Base-by-base conservation (phyloP, 2,113 vertebrate genomes). In the Misgurnus anguillicaudatus region DNA sequence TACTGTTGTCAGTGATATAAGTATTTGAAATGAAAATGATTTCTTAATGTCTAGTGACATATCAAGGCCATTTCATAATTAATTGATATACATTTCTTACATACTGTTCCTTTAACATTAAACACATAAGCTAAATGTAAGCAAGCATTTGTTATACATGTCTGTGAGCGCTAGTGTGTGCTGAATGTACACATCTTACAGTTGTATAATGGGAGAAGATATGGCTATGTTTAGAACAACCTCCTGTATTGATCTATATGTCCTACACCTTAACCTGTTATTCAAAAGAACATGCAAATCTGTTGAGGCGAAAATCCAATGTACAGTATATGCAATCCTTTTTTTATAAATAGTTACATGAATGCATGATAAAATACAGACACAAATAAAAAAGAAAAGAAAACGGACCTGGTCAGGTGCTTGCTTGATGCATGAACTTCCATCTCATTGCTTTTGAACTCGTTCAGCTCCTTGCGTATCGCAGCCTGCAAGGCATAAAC, bases 391-490 rank as follows among this genome's bases (percentile, higher is more conserved):
- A 14, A 38, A 14, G 47, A 6, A 13, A 4, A 75, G 16, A 45
- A 19, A 36, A 85, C 93, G 84, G 84, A 99, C 97, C 98, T 97
- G 73, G 97, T 99, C 93, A 99, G 91, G 84, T 99, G 98, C 87
- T 97, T 98, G 95, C 98, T 99, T 0, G 96, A 98, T 5, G 96
- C 94, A 21, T 99, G 97, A 36, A 99, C 98, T 87, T 99, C 97
- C 98, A 99, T 99, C 89, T 99, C 98, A 0, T 95, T 98, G 70
- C 97, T 99, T 83, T 99, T 99, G 91, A 98, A 99, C 83, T 99
- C 98, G 11, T 99, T 99, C 80, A 99, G 92, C 88, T 99, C 98
- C 83, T 99, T 99, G 61, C 98, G 94, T 89, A 99, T 99, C 13
- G 98, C 97, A 67, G 98, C 97, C 98, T 99, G 89, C 3, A 1